phyloP scores from a whole-genome alignment of 2,113 vertebrate species.

The Gambusia holbrooki region DNA sequence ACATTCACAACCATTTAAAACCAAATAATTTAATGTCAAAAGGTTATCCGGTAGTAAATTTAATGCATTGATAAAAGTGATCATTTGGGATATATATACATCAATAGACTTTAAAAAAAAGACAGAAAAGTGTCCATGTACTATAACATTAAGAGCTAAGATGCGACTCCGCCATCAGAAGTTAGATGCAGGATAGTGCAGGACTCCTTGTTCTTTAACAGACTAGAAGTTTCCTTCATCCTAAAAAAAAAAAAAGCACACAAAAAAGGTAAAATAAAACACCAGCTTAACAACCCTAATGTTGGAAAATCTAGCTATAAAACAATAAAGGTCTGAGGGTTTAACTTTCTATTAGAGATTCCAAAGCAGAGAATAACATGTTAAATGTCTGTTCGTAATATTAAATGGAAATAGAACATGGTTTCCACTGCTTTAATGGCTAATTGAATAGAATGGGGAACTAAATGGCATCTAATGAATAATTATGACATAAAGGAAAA shows the following conservation, averaged over 20 bases:
- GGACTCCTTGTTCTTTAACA: constrained; percentile 82
- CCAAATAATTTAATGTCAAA: background rate
- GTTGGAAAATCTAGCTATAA: background rate
- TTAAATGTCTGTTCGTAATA: too few species aligned
- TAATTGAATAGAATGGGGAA: background rate
- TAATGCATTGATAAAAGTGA: background rate
- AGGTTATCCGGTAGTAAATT: too few species aligned
- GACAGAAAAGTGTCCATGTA: background rate
- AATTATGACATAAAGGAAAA: constrained; percentile 36
- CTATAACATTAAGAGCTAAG: background rate
- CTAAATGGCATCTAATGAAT: background rate
- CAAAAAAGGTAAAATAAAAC: background rate
- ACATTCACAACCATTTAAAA: background rate
- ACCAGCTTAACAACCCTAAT: background rate
- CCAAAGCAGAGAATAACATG: too few species aligned
- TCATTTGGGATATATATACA: background rate
- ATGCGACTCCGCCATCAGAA: background rate
- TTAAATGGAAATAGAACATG: too few species aligned
- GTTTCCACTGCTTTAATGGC: too few species aligned
- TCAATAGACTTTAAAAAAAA: too few species aligned
- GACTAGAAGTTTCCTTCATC: constrained; percentile 87
- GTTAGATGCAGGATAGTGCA: constrained; percentile 10
- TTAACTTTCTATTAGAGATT: too few species aligned
- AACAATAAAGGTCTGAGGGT: background rate
- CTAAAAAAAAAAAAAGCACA: constrained; percentile 72